Evolutionary conservation across 1,140 invertebrate species (phyloP).

Genomic region (Cryptotermes secundus): DNA sequence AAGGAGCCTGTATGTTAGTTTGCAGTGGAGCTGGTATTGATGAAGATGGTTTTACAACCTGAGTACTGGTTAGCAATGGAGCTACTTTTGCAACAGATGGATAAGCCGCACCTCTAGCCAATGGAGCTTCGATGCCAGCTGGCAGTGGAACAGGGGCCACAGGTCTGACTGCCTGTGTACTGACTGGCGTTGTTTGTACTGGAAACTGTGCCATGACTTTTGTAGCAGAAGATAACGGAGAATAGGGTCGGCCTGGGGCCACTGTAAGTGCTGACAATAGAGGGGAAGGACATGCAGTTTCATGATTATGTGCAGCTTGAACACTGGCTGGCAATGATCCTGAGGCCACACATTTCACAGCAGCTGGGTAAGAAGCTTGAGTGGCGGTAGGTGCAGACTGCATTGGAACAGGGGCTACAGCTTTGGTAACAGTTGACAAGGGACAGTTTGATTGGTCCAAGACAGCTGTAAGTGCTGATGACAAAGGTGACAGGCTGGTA

Average conservation of each 20-base stretch:
- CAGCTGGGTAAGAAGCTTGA: conserved; percentile 14
- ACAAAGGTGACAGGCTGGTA: conserved; percentile 40
- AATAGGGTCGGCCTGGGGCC: conserved; percentile 32
- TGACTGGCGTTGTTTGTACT: not conserved
- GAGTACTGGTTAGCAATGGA: not conserved
- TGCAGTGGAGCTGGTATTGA: not conserved
- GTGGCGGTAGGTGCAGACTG: not conserved
- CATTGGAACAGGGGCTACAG: conserved; percentile 34
- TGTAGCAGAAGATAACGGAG: conserved; percentile 22
- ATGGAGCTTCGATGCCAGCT: not conserved
- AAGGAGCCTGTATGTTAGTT: not conserved
- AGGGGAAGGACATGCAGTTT: not conserved
- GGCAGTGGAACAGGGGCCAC: not conserved
- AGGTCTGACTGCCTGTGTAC: not conserved
- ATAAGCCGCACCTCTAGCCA: not conserved
- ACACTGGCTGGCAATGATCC: not conserved
- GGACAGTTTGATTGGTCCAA: conserved; percentile 53
- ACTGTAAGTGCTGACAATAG: conserved; percentile 34
- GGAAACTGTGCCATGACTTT: not conserved
- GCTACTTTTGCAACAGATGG: not conserved
- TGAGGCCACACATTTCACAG: not conserved
- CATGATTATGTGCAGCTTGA: not conserved
- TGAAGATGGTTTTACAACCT: not conserved
- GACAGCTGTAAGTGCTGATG: conserved; percentile 52
- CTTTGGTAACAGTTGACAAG: conserved; percentile 39